Conservation (phyloP, 2,797 vertebrate species). For the Acipenser transmontanus region DNA sequence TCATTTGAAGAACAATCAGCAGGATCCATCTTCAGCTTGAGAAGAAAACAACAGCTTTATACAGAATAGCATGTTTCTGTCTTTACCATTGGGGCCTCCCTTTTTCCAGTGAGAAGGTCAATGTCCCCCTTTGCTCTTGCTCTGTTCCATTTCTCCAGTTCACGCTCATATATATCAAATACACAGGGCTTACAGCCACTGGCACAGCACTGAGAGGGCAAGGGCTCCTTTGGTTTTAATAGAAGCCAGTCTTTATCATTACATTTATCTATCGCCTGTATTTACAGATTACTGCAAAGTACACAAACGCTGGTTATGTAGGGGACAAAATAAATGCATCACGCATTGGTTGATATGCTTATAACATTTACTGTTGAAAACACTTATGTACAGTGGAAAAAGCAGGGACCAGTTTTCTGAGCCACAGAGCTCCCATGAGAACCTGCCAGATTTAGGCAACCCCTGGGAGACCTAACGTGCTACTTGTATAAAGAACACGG, state of each 20-base stretch:
- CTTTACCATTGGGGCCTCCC: slow-evolving; percentile 26
- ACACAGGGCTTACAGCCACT: slow-evolving; percentile 64
- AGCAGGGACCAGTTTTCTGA: too few relatives aligned
- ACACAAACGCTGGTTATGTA: too few relatives aligned
- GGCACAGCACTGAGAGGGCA: slow-evolving; percentile 60
- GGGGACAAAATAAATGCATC: too few relatives aligned
- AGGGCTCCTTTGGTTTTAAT: slow-evolving; percentile 52
- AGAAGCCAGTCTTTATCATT: slow-evolving; percentile 49
- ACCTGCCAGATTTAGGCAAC: too few relatives aligned
- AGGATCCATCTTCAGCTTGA: neutral
- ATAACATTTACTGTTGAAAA: too few relatives aligned
- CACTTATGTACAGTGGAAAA: too few relatives aligned
- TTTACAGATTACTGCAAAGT: too few relatives aligned
- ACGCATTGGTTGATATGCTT: too few relatives aligned
- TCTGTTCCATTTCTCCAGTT: slow-evolving; percentile 57
- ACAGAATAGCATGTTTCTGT: neutral
- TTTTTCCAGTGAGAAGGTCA: slow-evolving; percentile 39
- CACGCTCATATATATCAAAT: slow-evolving; percentile 55
- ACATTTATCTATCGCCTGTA: too few relatives aligned
- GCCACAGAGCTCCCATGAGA: too few relatives aligned
- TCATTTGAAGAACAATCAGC: neutral
- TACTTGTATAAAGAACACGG: too few relatives aligned
- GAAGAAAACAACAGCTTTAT: neutral
- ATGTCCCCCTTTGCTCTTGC: slow-evolving; percentile 50
- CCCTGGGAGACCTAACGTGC: too few relatives aligned